Base-by-base conservation (phyloP, 2,888 invertebrate species). In the Pristionchus entomophagus region DNA sequence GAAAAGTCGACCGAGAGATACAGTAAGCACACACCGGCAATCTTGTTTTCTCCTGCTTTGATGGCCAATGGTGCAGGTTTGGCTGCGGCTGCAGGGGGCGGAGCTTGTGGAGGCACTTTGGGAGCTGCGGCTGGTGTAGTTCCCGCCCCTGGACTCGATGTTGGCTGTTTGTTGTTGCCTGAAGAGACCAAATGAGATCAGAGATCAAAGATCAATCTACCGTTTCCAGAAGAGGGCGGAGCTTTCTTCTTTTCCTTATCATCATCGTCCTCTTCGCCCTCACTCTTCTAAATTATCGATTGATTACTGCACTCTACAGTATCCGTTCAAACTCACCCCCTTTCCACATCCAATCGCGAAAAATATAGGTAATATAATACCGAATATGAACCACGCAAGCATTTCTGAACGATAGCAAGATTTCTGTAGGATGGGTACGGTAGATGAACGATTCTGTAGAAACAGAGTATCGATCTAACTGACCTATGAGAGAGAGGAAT, bases 41-140 rank as follows among this genome's bases (percentile, higher is more conserved):
- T 80, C 78, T 80, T 80, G 32, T 80, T 80, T 51, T 80, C 78
- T 26, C 78, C 78, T 19, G 78, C 51, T 22, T 80, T 80, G 35
- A 80, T 80, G 19, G 29, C 51, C n/a, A 80, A 22, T 22, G 49
- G 14, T 2, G 78, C 19, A 17, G 78, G 78, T 32, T 80, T 80
- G 32, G 49, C 73, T 22, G 73, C 38, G 22, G 73, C 73, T 41
- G 73, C 41, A 73, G 73, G 73, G 73, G 73, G 73, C 73, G 73
- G 73, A 73, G 73, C 73, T 17, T 73, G 73, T 0, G 73, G 45
- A 45, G 73, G 73, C 73, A 73, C 41, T 41, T 41, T 41, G 8
- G 73, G 73, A 12, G 73, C 73, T 65, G 35, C 62, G 4, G 62
- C 62, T 32, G 62, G 32, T 35, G 65, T 10, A 19, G 35, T 19